Evolutionary conservation across 2,113 vertebrate genomes (phyloP), one percentile per base, ranked within the genome.

Genomic region (Tretioscincus oriximinensis): DNA sequence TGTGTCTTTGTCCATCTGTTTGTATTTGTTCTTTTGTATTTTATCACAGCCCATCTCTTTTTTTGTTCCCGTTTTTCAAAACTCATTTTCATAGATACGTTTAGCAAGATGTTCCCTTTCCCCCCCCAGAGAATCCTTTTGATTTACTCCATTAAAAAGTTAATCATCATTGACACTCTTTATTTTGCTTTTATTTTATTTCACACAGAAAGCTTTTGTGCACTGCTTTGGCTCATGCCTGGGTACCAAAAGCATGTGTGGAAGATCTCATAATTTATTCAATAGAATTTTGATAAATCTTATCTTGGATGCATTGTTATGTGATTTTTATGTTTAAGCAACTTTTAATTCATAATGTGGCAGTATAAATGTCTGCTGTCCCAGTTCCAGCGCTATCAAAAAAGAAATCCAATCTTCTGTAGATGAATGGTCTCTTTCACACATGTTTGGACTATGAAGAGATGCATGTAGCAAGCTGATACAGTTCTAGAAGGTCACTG

Each of bases 1-100:
- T 96, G 97, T 99, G 97, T 99, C 98, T 99, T 97, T 99, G 95
- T 99, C 98, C 97, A 99, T 99, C 98, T 99, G 98, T 99, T 98
- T 98, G 98, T 99, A 99, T 97, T 96, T 97, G 95, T 96, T 98
- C 95, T 97, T 96, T 96, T 97, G 96, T 95, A 90, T 94, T 96
- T 95, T 96, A 96, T 91, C 95, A 94, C 95, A 92, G 93, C 85
- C 93, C 91, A 90, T 93, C 90, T 95, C 93, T 95, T 93, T 97
- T n/a, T 93, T 95, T 93, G 91, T 79, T 87, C 89, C 67, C 81
- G 70, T 78, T 90, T 92, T 92, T 89, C 90, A 84, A 92, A 92
- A 87, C 91, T 89, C 94, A 96, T 96, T 92, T 93, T 90, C 89
- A 82, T 89, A 93, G 93, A 90, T 96, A 94, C 95, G 84, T 96